Evolutionary conservation across 2,888 invertebrate genomes (phyloP), one percentile per base, ranked within the genome.

Genomic region (Keiferia lycopersicella): DNA sequence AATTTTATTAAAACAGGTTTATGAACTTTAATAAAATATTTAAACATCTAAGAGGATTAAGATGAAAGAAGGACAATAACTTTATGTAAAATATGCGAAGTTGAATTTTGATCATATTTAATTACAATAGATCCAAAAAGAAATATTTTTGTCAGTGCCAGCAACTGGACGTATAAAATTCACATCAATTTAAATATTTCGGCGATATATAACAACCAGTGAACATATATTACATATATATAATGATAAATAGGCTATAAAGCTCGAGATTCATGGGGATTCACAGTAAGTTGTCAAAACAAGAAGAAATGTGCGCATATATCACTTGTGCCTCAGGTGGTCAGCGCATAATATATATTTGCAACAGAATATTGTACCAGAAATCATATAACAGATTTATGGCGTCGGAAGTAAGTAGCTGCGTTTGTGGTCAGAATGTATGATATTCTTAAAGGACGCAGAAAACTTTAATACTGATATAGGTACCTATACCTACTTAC

Each of bases 181-280:
- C 39, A 18, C 18, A 18, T 58, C 38, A 58, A 34, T 58, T 58
- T 58, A 58, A 58, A 58, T 58, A 58, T 45, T 45, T 45, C 16
- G 12, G 20, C 38, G 18, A 45, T 39, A 12, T 61, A 61, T 30
- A 61, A 50, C 3, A 34, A 30, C n/a, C 45, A 61, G 18, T 50
- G 16, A 34, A 30, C 16, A 16, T 56, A 34, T 34, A 53, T 12
- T 18, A 48, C 34, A 26, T 34, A 34, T 61, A 50, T 34, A 48
- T 45, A 48, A 61, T 61, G 60, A 65, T 61, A 63, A 63, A 65
- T 65, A 50, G 39, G 45, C 56, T 57, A 65, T 65, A 63, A 63
- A 65, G 26, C 50, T 61, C 45, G 53, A 22, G 16, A 60, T 48
- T 51, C 57, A 41, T n/a, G 38, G 20, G 50, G 50, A 12, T 30